Conservation (phyloP, 2,113 vertebrate genomes). For the Rhagologus leucostigma region DNA sequence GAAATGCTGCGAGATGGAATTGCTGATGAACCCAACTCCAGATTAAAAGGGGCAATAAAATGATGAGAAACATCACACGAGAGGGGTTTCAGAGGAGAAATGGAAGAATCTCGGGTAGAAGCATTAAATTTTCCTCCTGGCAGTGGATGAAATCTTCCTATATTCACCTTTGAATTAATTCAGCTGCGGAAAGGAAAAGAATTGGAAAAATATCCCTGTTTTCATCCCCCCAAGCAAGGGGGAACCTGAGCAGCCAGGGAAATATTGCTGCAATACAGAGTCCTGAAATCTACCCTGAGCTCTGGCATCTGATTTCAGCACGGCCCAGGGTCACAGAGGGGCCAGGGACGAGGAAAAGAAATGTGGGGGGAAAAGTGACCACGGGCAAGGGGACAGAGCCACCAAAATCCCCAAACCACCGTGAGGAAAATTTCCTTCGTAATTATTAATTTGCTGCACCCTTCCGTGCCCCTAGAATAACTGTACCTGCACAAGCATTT, state of each 20-base stretch:
- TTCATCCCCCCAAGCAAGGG: not conserved
- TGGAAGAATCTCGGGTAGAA: not conserved
- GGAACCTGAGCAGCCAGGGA: not conserved
- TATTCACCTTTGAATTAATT: not conserved
- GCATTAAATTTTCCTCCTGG: not conserved
- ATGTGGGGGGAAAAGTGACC: not conserved
- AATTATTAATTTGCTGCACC: not conserved
- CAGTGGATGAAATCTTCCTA: not conserved
- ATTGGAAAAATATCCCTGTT: not conserved
- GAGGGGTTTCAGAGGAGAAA: not conserved
- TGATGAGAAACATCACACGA: not conserved
- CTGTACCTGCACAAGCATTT: fast-evolving
- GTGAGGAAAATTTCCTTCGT: not conserved
- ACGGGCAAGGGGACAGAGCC: not conserved
- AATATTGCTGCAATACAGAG: not conserved
- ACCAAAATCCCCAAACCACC: not conserved
- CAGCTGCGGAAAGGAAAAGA: not conserved
- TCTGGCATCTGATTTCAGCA: not conserved
- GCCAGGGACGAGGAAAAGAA: not conserved
- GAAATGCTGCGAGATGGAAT: not conserved
- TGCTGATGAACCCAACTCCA: not conserved
- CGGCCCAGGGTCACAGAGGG: not conserved
- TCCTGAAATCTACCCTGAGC: not conserved
- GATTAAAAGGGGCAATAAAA: not conserved
- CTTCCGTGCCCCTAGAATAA: not conserved